Conservation (phyloP, 2,113 vertebrate genomes). For the Psephotus haematonotus region DNA sequence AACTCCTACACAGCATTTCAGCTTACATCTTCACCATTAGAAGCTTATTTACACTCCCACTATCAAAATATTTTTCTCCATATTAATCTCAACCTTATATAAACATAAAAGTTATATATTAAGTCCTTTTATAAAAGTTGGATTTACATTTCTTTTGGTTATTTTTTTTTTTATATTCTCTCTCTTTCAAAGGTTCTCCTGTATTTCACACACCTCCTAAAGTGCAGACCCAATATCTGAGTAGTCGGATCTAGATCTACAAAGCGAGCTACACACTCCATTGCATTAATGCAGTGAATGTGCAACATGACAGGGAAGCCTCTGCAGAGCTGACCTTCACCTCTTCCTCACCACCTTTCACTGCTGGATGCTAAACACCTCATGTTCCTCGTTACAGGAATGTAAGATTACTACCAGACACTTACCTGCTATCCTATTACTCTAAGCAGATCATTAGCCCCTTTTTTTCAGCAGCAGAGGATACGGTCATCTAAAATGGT, state of each 20-base stretch:
- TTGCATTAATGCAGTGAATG: neutral
- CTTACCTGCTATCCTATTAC: neutral
- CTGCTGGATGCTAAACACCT: neutral
- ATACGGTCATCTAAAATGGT: neutral
- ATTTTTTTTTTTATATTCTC: neutral
- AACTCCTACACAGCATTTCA: neutral
- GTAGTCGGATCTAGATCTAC: neutral
- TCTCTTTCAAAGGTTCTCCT: neutral
- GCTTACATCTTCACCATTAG: neutral
- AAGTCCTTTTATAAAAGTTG: neutral
- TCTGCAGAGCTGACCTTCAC: neutral
- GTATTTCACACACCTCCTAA: neutral
- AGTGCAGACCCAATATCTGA: fast-evolving
- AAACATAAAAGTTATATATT: neutral
- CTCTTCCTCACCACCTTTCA: neutral
- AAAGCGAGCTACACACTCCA: neutral
- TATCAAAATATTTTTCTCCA: neutral
- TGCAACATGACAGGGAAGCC: neutral
- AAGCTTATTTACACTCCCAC: neutral
- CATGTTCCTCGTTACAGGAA: fast-evolving
- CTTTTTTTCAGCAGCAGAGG: neutral
- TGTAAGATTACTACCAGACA: no score
- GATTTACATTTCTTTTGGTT: neutral
- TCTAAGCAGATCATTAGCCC: neutral
- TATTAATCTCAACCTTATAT: neutral